phyloP scores from a whole-genome alignment of 2,888 invertebrate species.

The Synanthedon vespiformis region DNA sequence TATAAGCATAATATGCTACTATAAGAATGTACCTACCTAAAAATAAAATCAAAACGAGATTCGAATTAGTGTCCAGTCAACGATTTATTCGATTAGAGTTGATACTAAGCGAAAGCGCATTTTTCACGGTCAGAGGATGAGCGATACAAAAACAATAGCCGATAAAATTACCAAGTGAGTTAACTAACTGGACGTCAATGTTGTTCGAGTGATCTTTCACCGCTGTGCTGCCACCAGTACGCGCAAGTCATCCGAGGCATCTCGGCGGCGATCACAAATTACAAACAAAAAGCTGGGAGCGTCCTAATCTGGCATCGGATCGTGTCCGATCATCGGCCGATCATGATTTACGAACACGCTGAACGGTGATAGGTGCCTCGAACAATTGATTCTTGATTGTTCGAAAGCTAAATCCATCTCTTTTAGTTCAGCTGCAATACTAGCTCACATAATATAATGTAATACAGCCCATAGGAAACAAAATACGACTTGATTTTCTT shows the following conservation, averaged over 20 bases:
- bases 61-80: conserved; percentile 7
- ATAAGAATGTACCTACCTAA: too few species aligned
- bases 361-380: conserved; percentile 52
- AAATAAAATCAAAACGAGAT: neutral
- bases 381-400: conserved; percentile 59
- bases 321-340: conserved; percentile 59
- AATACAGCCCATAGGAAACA: neutral
- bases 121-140: conserved; percentile 17
- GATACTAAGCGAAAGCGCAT: conserved; percentile 14
- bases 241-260: conserved; percentile 58
- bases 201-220: conserved; percentile 37
- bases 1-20: too few species aligned
- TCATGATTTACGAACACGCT: conserved; percentile 65
- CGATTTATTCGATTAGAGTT: conserved; percentile 11
- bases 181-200: conserved; percentile 40
- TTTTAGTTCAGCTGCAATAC: conserved; percentile 1
- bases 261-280: conserved; percentile 57
- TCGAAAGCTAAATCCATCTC: conserved; percentile 22
- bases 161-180: conserved; percentile 38
- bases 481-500: too few species aligned
- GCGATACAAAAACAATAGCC: conserved; percentile 38
- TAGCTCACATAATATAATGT: conserved; percentile 5
- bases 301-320: conserved; percentile 62
- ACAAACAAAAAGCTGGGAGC: conserved; percentile 63
- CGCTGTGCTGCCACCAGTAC: conserved; percentile 26